phyloP scores from a whole-genome alignment of 1,140 invertebrate genomes.

The Ceratoteleas bidentatus region DNA sequence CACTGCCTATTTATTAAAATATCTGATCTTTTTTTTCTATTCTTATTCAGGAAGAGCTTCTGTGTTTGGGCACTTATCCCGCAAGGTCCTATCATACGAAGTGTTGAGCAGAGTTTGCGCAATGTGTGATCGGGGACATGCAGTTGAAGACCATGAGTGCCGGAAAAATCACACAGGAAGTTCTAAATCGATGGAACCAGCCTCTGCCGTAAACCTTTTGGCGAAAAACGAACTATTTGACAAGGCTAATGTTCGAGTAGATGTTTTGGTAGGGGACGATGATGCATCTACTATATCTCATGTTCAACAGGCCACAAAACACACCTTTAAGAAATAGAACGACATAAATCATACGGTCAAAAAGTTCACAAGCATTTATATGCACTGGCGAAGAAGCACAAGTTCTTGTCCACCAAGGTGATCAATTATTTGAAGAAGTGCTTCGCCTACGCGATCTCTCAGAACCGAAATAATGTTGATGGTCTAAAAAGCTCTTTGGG shows the following conservation, averaged over 20 bases:
- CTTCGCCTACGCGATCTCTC: neutral
- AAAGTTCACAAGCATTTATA: constrained; percentile 8
- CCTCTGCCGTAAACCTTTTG: constrained; percentile 1
- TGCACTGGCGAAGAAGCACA: neutral
- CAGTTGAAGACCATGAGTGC: constrained; percentile 1
- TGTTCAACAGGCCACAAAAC: constrained; percentile 6
- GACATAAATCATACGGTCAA: constrained; percentile 14
- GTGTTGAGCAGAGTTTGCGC: constrained; percentile 16
- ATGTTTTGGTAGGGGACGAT: constrained; percentile 9
- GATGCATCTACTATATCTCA: constrained; percentile 16
- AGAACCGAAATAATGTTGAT: constrained; percentile 6
- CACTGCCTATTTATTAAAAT: neutral
- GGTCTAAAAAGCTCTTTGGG: neutral
- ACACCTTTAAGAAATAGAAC: constrained; percentile 14
- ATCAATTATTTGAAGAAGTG: constrained; percentile 11
- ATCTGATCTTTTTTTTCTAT: neutral
- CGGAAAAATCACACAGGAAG: constrained; percentile 14
- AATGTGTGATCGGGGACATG: constrained; percentile 24
- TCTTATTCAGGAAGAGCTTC: constrained; percentile 3
- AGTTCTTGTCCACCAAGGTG: neutral
- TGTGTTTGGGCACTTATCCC: neutral
- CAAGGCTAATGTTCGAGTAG: constrained; percentile 31
- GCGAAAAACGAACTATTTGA: constrained; percentile 18
- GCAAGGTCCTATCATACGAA: neutral
- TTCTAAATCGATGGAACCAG: constrained; percentile 18